These are phyloP conservation scores for Coleophora deauratella DNA, from an alignment of 2,888 invertebrate genomes.

Conservation along the genomic window DNA sequence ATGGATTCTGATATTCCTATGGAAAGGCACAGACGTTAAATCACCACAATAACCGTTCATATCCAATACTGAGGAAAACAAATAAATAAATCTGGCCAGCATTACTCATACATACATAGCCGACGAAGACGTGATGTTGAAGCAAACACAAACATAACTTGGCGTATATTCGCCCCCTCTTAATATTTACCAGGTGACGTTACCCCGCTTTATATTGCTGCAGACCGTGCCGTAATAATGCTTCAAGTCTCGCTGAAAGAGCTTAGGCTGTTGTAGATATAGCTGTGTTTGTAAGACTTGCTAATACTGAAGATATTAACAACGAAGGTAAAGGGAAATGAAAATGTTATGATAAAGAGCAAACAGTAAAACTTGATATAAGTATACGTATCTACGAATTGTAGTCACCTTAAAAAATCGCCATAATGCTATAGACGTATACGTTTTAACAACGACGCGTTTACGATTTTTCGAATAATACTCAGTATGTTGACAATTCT, in stretches of 20 bases:
- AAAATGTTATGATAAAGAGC: no score
- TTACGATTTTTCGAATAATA: no score
- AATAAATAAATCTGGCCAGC: background rate
- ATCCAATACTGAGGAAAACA: background rate
- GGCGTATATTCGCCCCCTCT: conserved; percentile 39
- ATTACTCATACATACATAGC: no score
- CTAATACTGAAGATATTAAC: conserved; percentile 5
- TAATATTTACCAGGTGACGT: conserved; percentile 68
- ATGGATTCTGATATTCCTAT: no score
- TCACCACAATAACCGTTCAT: no score
- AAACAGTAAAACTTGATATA: no score
- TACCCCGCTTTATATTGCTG: conserved; percentile 53
- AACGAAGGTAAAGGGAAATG: background rate
- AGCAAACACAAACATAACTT: conserved; percentile 44
- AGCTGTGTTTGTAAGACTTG: conserved; percentile 29
- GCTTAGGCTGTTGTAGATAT: conserved; percentile 46
- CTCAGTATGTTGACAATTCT: no score
- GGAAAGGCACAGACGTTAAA: no score
- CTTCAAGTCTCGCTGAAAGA: conserved; percentile 32
- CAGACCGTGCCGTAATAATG: conserved; percentile 51
- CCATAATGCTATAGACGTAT: no score
- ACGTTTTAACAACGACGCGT: no score
- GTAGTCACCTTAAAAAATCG: no score
- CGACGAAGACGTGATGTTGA: conserved; percentile 26
- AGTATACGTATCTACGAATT: no score